These are phyloP conservation scores for Condylostylus longicornis DNA, from an alignment of 1,140 invertebrate genomes.

Conservation along the genomic window DNA sequence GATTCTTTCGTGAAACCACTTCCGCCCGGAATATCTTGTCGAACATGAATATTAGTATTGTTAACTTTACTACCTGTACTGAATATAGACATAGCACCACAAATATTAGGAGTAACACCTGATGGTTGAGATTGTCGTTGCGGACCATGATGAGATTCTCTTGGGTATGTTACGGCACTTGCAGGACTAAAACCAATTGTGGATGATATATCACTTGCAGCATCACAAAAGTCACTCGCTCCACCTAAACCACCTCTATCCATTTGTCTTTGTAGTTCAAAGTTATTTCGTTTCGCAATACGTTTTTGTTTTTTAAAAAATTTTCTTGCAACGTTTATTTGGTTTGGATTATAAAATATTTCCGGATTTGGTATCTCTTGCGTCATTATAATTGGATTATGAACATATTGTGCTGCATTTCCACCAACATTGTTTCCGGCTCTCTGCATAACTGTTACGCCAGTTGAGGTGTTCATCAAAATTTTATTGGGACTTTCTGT, in stretches of 20 bases:
- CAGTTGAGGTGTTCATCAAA: conserved; percentile 17
- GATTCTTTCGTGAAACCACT: conserved; percentile 24
- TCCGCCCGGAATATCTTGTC: conserved; percentile 39
- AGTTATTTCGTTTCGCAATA: conserved; percentile 58
- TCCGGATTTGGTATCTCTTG: conserved; percentile 40
- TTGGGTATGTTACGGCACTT: conserved; percentile 15
- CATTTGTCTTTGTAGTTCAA: conserved; percentile 41
- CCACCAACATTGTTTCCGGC: conserved; percentile 49
- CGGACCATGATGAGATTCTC: conserved; percentile 16
- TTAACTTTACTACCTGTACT: conserved; percentile 53
- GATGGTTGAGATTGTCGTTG: conserved; percentile 37
- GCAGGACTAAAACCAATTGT: conserved; percentile 36
- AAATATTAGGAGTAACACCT: too few species aligned
- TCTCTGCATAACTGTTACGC: conserved; percentile 29
- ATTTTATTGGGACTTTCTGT: conserved; percentile 17
- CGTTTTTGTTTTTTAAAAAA: conserved; percentile 79
- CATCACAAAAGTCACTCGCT: conserved; percentile 41
- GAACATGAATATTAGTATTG: conserved; percentile 61
- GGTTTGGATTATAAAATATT: conserved; percentile 83
- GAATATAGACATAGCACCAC: conserved; percentile 49
- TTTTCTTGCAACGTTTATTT: conserved; percentile 79
- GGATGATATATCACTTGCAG: conserved; percentile 36
- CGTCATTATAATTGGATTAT: conserved; percentile 13
- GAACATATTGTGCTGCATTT: conserved; percentile 49
- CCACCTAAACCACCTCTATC: conserved; percentile 45